Percentiles rank a stretch among this genome's conserved stretches.
Evolutionary conservation across 2,113 vertebrate genomes (phyloP).

Genomic region (Scatophagus argus): DNA sequence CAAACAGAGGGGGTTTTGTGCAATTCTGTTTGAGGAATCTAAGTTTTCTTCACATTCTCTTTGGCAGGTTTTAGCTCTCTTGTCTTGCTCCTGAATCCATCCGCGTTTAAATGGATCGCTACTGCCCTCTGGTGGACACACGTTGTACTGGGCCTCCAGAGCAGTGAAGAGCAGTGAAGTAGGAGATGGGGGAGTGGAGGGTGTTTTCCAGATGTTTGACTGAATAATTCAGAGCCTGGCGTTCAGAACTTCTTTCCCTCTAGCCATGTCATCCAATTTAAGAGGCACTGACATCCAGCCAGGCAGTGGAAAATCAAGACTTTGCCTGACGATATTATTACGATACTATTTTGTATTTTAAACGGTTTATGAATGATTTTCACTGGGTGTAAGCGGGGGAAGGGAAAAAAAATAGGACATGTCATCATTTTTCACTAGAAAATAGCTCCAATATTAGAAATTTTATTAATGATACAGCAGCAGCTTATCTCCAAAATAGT

Average conservation of each 20-base stretch:
- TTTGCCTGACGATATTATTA: neutral
- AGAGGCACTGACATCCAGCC: neutral
- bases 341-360: too few relatives aligned
- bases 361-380: neutral
- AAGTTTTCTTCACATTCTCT: neutral
- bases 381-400: neutral
- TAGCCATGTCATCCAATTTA: neutral
- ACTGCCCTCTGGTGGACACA: slow-evolving; percentile 59
- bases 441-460: neutral
- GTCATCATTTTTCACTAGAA: neutral
- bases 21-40: neutral
- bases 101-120: slow-evolving; percentile 8
- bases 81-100: too few relatives aligned
- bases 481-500: neutral
- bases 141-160: neutral
- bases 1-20: neutral
- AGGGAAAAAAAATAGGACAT: neutral
- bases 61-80: slow-evolving; percentile 3
- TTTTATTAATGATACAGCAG: neutral
- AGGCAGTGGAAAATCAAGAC: neutral
- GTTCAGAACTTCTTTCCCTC: neutral
- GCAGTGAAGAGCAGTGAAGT: rapidly evolving
- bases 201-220: slow-evolving; percentile 57
- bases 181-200: slow-evolving; percentile 6
- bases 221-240: slow-evolving; percentile 21